Evolutionary conservation across 2,888 invertebrate species (phyloP), one percentile per base, ranked within the genome.

Genomic region (Neoitamus cyanurus): DNA sequence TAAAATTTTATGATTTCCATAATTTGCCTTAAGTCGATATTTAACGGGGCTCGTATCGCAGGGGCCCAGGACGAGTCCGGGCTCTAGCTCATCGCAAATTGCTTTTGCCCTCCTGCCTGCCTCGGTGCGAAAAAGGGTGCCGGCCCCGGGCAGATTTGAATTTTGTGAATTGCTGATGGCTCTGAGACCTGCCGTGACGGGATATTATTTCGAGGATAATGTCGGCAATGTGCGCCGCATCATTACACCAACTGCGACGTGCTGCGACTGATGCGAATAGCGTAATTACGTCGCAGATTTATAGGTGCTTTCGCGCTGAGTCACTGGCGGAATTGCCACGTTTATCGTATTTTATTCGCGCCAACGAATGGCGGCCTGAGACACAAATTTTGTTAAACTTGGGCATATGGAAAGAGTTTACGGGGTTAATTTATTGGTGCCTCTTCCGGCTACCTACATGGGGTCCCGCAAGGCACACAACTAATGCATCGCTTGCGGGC

Each of bases 1-100:
- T 58, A 58, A 58, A 58, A 58, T 58, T 58, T 58, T 58, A 58
- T 58, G 58, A 58, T 58, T 58, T 58, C 58, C 58, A 58, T 58
- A 58, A 58, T 58, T 58, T 58, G 58, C 58, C 9, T 25, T 58
- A 58, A 58, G 58, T 58, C 58, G 58, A 58, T 58, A 58, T 58
- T 42, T 20, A 58, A 58, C 58, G 20, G 48, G 58, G n/a, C 58
- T 6, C 9, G 58, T 58, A 58, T 58, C 58, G 58, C 3, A 6
- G 58, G 58, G 7, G 20, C 9, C 58, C 58, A 58, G 42, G 3
- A 58, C 25, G 3, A 6, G 15, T 7, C 58, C 1, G 25, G 7
- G 15, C 20, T 58, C 1, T 15, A 15, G 3, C 9, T 7, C 25
- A 20, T 25, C 20, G 58, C 7, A 58, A 58, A 58, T 58, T 58